Percentiles rank a stretch among this genome's conserved stretches.
Evolutionary conservation across 2,797 vertebrate genomes (phyloP).

Genomic region (Tokudaia tokunoshimensis): DNA sequence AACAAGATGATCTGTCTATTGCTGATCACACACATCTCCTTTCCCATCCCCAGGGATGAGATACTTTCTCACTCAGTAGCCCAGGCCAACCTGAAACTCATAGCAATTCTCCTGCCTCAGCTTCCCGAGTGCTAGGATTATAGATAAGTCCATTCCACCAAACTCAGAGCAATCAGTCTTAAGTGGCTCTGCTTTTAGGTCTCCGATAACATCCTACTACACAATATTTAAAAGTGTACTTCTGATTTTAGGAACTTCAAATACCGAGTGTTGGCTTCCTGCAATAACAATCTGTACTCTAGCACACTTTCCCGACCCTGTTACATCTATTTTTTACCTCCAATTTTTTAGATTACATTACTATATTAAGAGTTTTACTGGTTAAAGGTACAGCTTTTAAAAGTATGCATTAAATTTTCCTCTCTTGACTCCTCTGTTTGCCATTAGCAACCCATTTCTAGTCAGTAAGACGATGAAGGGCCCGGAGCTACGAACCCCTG

Average conservation of each 20-base stretch:
- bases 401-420: not conserved
- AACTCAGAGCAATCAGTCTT: not conserved
- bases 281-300: not conserved
- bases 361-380: not conserved
- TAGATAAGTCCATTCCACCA: not conserved
- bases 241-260: not conserved
- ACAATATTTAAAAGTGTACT: not conserved
- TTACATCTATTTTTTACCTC: not conserved
- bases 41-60: not conserved
- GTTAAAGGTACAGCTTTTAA: not conserved
- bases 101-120: not conserved
- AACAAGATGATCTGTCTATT: not conserved
- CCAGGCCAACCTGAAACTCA: not conserved
- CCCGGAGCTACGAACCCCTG: not conserved
- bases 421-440: not conserved
- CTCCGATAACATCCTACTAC: not conserved
- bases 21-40: not conserved
- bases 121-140: not conserved
- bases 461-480: not conserved
- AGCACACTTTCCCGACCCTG: not conserved
- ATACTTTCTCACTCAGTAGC: not conserved
- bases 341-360: not conserved
- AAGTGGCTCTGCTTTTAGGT: conserved; percentile 7
- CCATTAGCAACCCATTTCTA: not conserved
- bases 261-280: not conserved